Evolutionary conservation across 2,797 vertebrate species (phyloP), one percentile per base, ranked within the genome.

Genomic region (Clarias laeviceps): DNA sequence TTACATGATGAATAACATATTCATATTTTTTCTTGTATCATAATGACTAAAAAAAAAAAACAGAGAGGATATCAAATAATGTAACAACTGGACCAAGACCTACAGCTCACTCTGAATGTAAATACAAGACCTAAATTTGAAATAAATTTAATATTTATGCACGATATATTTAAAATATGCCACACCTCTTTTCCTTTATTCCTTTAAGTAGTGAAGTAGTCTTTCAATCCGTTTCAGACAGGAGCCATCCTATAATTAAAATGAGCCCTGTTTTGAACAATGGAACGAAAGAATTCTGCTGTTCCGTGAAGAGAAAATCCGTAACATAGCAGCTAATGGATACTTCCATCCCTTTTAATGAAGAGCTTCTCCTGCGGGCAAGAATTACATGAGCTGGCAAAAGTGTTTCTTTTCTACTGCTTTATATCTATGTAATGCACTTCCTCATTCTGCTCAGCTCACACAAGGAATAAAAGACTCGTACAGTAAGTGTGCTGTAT

Each of bases 361-460:
- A 74, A 32, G 70, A 83, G 73, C 37, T 45, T 64, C 34, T 62
- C 77, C 74, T 59, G 29, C 74, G 8, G 61, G 37, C 77, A 80
- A 18, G 37, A 80, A 73, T 77, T 59, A 77, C 27, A 77, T 34
- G 29, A 59, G 54, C 32, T 57, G 18, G 29, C 50, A 57, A 77
- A 77, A 77, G 73, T 32, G 17, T 77, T 57, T 34, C 5, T 77
- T 57, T 57, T 12, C 18, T 50, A 59, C 17, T 20, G 57, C 27
- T 57, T 22, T 32, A 59, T 11, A 22, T 29, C 40, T 27, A 50
- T 9, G 45, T 15, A 27, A 73, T 14, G 1, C 20, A 32, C 18
- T 22, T 70, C 12, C 29, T 22, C 18, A 40, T 32, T 22, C 34
- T 22, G 68, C 18, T 70, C 34, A 40, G 68, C 34, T 70, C 34